Conservation (phyloP, 2,888 invertebrate genomes). For the Hedya salicella region DNA sequence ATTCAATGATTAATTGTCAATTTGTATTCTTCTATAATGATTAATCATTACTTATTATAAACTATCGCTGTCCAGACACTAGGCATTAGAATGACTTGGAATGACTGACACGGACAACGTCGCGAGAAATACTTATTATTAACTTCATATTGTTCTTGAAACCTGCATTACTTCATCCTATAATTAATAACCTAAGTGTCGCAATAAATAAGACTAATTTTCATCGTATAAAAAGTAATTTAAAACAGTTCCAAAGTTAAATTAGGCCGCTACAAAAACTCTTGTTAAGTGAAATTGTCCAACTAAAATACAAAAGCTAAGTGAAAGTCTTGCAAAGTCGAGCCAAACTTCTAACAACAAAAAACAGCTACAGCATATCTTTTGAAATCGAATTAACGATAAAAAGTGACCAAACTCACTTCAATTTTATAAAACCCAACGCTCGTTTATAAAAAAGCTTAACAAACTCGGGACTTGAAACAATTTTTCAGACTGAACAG, state of each 20-base stretch:
- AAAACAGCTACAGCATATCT: neutral
- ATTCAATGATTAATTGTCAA: no score
- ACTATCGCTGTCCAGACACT: no score
- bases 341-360: conserved; percentile 22
- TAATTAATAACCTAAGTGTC: neutral
- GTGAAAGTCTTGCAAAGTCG: conserved; percentile 14
- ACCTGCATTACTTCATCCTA: neutral
- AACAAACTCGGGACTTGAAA: conserved; percentile 4
- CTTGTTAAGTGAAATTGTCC: conserved; percentile 9
- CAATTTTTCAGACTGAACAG: neutral
- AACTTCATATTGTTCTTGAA: no score
- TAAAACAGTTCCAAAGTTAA: conserved; percentile 17
- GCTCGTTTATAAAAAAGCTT: neutral
- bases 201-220: neutral
- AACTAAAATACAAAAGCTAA: conserved; percentile 14
- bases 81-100: no score
- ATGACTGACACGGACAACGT: no score
- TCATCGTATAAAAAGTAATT: conserved; percentile 5
- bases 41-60: no score
- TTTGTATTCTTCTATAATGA: no score
- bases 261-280: conserved; percentile 11
- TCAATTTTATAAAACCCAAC: neutral
- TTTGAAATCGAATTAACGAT: neutral
- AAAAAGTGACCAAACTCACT: neutral
- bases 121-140: no score